Conservation (phyloP, 2,113 vertebrate species). For the Crotalus horridus region DNA sequence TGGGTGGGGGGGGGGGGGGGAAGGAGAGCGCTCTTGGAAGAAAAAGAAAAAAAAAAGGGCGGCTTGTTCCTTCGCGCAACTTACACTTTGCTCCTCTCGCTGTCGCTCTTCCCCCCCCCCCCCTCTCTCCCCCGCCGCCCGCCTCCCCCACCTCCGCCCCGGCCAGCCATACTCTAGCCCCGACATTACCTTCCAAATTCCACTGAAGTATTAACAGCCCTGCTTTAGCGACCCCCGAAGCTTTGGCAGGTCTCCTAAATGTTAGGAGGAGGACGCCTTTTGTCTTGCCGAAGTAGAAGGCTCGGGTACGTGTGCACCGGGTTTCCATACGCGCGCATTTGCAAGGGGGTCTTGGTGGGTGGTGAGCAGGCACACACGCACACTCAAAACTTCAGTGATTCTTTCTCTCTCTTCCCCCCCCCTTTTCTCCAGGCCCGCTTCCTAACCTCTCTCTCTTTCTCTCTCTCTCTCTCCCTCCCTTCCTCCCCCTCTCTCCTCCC, state of each 20-base stretch:
- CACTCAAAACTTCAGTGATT: neutral
- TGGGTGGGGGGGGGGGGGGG: neutral
- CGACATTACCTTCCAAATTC: neutral
- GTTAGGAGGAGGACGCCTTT: neutral
- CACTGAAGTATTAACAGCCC: neutral
- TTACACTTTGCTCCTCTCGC: neutral
- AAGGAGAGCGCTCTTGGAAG: neutral
- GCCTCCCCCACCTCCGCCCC: neutral
- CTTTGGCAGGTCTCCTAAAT: neutral
- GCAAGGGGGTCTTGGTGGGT: too few species aligned
- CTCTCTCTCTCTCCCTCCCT: fast-evolving
- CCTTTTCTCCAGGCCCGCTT: fast-evolving
- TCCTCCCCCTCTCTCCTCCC: fast-evolving
- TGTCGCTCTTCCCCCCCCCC: neutral
- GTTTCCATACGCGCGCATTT: neutral
- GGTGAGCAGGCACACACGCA: too few species aligned
- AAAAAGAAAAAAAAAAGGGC: too few species aligned
- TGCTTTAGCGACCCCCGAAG: neutral
- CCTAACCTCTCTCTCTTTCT: neutral
- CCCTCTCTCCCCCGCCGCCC: neutral
- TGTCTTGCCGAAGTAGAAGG: neutral
- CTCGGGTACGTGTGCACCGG: neutral
- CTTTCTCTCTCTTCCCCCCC: fast-evolving
- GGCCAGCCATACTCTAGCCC: neutral
- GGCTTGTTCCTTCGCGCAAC: neutral